A percentile compares a stretch with the other conserved stretches of the same genome.
phyloP scores from a whole-genome alignment of 2,113 vertebrate genomes.

The Syngnathus typhle region DNA sequence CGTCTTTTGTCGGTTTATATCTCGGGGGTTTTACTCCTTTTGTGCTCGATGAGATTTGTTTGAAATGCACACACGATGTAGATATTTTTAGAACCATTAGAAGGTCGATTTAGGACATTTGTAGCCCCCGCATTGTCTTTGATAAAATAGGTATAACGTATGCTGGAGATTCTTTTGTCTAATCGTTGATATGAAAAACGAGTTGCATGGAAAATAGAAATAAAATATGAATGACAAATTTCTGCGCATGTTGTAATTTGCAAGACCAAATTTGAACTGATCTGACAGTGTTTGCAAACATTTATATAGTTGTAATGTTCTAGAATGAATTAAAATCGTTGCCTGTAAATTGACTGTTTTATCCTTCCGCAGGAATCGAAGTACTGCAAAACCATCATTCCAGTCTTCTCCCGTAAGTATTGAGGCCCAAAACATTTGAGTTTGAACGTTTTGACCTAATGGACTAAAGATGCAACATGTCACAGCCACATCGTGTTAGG shows the following conservation, averaged over 20 bases:
- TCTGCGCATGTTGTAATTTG: background rate
- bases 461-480: background rate
- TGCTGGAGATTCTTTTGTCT: background rate
- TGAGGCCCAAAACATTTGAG: background rate
- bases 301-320: background rate
- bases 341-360: background rate
- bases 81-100: background rate
- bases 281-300: background rate
- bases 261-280: background rate
- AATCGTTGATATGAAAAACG: background rate
- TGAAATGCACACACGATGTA: too few relatives aligned
- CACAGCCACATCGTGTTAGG: background rate
- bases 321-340: background rate
- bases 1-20: background rate
- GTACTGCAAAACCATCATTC: conserved; percentile 75
- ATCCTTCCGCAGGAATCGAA: conserved; percentile 68
- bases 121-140: background rate
- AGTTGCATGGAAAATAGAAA: background rate
- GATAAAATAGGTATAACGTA: background rate
- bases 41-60: background rate
- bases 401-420: conserved; percentile 78
- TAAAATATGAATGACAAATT: background rate
- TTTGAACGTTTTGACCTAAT: background rate
- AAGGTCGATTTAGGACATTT: background rate
- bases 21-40: background rate